phyloP scores from a whole-genome alignment of 2,797 vertebrate genomes.

The Falco novaeseelandiae region DNA sequence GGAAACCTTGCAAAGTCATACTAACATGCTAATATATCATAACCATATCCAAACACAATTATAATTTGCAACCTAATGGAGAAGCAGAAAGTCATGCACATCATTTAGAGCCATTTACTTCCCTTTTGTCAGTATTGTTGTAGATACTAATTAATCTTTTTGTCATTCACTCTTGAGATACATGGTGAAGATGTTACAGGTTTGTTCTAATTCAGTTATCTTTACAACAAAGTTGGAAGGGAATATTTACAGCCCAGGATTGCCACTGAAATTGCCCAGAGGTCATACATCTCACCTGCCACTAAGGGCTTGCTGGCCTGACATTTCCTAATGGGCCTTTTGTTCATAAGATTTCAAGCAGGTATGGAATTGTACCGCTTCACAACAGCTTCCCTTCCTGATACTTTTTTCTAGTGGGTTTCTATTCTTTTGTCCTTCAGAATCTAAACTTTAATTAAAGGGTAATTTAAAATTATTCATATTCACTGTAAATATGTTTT shows the following conservation, averaged over 20 bases:
- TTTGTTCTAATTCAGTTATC: neutral
- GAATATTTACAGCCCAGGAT: neutral
- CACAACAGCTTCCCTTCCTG: neutral
- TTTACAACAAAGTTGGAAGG: neutral
- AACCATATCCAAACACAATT: neutral
- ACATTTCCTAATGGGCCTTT: neutral
- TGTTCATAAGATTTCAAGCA: neutral
- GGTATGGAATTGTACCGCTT: neutral
- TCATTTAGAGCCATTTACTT: neutral
- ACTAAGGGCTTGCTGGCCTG: neutral
- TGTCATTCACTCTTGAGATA: neutral
- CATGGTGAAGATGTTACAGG: neutral
- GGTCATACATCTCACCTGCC: neutral
- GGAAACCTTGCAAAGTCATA: neutral
- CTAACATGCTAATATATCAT: neutral
- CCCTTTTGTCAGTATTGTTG: neutral
- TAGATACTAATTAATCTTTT: neutral
- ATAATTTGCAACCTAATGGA: neutral
- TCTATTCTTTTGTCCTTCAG: neutral
- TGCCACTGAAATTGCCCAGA: neutral
- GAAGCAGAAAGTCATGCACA: neutral
- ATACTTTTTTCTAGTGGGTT: neutral
- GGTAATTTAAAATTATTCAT: neutral
- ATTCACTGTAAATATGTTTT: neutral
- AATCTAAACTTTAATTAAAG: neutral